A percentile compares a stretch with the other conserved stretches of the same genome.
These are phyloP conservation scores for Diuraphis noxia DNA, from an alignment of 1,140 invertebrate genomes.

Conservation along the genomic window DNA sequence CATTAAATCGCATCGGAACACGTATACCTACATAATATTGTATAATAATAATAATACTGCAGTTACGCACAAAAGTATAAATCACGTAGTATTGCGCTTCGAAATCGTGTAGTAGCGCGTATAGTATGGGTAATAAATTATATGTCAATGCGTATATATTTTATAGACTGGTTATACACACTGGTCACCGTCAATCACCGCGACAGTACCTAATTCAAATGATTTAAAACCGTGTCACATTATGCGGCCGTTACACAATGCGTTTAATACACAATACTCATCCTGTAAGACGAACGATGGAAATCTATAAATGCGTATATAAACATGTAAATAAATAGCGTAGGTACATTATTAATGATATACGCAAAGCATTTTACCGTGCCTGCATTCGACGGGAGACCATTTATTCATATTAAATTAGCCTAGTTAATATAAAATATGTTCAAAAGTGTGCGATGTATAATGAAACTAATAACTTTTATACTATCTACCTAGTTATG, in stretches of 20 bases:
- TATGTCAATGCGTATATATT: not conserved
- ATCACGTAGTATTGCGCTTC: conserved; percentile 6
- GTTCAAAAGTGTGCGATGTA: not conserved
- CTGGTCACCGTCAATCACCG: not conserved
- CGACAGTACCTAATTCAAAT: conserved; percentile 6
- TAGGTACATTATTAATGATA: not conserved
- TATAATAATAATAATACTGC: not conserved
- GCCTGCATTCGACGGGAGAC: not conserved
- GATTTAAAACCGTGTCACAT: conserved; percentile 1
- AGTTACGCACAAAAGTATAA: not conserved
- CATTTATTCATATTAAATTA: not conserved
- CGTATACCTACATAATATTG: no score
- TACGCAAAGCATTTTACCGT: not conserved
- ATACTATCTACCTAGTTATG: no score
- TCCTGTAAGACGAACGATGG: not conserved
- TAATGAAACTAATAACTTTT: not conserved
- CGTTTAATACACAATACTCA: not conserved
- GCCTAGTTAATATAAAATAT: not conserved
- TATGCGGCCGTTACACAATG: not conserved
- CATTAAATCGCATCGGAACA: not conserved
- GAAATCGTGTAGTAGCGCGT: not conserved
- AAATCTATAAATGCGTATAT: not conserved
- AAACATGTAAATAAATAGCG: conserved; percentile 1
- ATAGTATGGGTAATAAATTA: conserved; percentile 3
- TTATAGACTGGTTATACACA: not conserved